phyloP scores from a whole-genome alignment of 1,140 invertebrate species.

The Neodiprion virginianus region DNA sequence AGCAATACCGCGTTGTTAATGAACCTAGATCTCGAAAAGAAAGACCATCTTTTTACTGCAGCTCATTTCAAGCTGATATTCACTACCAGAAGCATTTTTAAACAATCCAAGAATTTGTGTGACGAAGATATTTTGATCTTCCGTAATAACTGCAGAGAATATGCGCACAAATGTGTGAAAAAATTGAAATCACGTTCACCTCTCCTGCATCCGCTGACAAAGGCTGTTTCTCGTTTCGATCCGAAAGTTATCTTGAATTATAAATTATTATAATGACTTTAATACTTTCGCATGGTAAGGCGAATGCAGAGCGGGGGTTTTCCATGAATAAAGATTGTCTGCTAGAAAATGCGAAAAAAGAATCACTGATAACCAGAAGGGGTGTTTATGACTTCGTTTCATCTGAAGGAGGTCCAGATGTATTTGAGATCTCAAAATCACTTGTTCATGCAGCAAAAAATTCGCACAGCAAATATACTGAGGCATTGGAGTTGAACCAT shows the following conservation, averaged over 20 bases:
- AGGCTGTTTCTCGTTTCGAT: slow-evolving; percentile 24
- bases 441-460: neutral
- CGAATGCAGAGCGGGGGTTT: slow-evolving; percentile 30
- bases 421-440: neutral
- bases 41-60: slow-evolving; percentile 17
- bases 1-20: slow-evolving; percentile 6
- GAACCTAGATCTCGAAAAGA: slow-evolving; percentile 15
- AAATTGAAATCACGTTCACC: slow-evolving; percentile 17
- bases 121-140: slow-evolving; percentile 25
- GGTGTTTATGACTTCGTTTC: slow-evolving; percentile 24
- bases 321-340: slow-evolving; percentile 34
- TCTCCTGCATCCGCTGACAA: slow-evolving; percentile 12
- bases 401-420: neutral
- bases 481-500: no score
- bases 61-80: slow-evolving; percentile 18
- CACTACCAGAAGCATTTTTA: slow-evolving; percentile 21
- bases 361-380: slow-evolving; percentile 30
- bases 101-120: slow-evolving; percentile 17
- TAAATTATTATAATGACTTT: slow-evolving; percentile 17
- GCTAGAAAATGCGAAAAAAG: slow-evolving; percentile 32
- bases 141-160: slow-evolving; percentile 19
- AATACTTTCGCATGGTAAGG: slow-evolving; percentile 34
- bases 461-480: neutral
- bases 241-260: slow-evolving; percentile 10
- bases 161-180: slow-evolving; percentile 17